Percentiles rank a stretch among this genome's conserved stretches.
phyloP scores from a whole-genome alignment of 2,888 invertebrate genomes.

The Chalcis sispes region DNA sequence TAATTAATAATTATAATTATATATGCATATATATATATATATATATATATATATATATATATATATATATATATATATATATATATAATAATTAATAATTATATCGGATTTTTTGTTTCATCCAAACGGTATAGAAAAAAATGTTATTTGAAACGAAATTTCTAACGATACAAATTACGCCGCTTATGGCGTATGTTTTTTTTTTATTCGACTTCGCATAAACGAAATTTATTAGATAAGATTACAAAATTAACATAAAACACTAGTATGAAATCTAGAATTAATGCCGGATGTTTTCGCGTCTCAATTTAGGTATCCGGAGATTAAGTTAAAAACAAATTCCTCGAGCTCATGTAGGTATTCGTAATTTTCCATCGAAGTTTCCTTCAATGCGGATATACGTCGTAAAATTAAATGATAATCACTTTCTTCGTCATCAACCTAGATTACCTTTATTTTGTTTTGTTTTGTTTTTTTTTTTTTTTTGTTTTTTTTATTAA shows the following conservation, averaged over 20 bases:
- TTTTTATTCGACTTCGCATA: slow-evolving; percentile 34
- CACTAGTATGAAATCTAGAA: slow-evolving; percentile 26
- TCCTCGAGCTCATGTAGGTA: slow-evolving; percentile 11
- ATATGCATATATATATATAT: too few species aligned
- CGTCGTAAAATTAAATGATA: not conserved
- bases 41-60: too few species aligned
- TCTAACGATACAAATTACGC: slow-evolving; percentile 16
- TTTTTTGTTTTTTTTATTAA: too few species aligned
- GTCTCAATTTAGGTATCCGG: not conserved
- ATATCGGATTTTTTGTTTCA: not conserved
- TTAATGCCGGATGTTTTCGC: slow-evolving; percentile 39
- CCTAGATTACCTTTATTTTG: slow-evolving; percentile 1
- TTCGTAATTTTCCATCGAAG: not conserved
- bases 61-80: too few species aligned
- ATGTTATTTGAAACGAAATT: not conserved
- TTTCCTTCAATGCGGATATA: not conserved
- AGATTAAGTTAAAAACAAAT: slow-evolving; percentile 13
- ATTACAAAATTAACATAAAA: slow-evolving; percentile 9
- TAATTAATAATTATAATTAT: slow-evolving; percentile 27
- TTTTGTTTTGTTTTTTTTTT: too few species aligned
- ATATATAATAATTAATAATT: too few species aligned
- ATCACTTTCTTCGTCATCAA: slow-evolving; percentile 23
- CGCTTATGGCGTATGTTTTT: not conserved
- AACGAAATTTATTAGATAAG: slow-evolving; percentile 43
- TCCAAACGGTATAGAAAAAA: not conserved